A percentile compares a stretch with the other conserved stretches of the same genome.
These are phyloP conservation scores for Bicyclus anynana DNA, from an alignment of 1,140 invertebrate genomes.

Conservation along the genomic window DNA sequence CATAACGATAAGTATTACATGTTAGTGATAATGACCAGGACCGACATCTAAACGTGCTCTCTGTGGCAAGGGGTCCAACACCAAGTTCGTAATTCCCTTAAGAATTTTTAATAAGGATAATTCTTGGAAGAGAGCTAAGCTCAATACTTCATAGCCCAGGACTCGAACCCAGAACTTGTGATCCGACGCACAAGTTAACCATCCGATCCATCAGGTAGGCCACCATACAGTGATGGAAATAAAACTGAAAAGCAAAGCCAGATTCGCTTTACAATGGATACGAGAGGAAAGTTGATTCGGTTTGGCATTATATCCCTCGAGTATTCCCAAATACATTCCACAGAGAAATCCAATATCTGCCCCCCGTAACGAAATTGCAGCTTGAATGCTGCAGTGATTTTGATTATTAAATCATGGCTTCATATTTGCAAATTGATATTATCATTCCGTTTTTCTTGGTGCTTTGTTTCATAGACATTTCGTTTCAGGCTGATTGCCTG, in stretches of 20 bases:
- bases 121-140: no score
- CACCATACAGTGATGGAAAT: conserved; percentile 24
- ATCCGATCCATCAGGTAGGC: no score
- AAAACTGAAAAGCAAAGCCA: conserved; percentile 32
- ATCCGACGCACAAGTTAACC: no score
- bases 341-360: conserved; percentile 60
- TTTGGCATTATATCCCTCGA: conserved; percentile 49
- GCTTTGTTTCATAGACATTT: conserved; percentile 13
- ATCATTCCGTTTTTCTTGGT: conserved; percentile 16
- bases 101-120: no score
- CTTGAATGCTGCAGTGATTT: conserved; percentile 69
- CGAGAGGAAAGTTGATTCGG: conserved; percentile 57
- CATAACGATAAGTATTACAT: no score
- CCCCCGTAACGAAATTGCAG: conserved; percentile 66
- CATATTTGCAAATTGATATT: conserved; percentile 60
- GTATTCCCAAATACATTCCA: conserved; percentile 51
- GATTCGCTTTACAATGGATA: conserved; percentile 35
- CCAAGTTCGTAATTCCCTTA: no score
- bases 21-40: no score
- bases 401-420: conserved; percentile 64
- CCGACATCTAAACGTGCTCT: no score
- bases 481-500: neutral
- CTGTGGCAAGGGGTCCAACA: no score
- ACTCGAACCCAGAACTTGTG: no score
- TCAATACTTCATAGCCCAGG: no score